Evolutionary conservation across 2,113 vertebrate species (phyloP).

Genomic region (Esox niger): DNA sequence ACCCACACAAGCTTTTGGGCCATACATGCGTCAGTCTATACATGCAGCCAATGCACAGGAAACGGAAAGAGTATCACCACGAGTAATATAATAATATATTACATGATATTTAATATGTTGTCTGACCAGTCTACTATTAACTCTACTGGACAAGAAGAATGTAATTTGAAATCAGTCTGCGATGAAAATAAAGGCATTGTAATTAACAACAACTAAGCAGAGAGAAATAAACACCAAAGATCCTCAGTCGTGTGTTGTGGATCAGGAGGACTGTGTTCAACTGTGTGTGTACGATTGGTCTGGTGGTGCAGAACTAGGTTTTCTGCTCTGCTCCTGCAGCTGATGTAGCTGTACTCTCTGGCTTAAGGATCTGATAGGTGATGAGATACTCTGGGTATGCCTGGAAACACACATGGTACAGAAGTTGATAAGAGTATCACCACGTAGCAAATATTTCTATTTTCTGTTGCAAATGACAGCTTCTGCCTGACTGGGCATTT

Average conservation of each 20-base stretch:
- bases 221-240: constrained; percentile 25
- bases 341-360: constrained; percentile 87
- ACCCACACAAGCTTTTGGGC: constrained; percentile 57
- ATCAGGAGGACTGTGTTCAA: constrained; percentile 36
- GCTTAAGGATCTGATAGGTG: constrained; percentile 97
- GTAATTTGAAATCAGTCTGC: constrained; percentile 44
- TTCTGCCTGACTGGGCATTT: too few species aligned
- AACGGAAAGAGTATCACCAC: constrained; percentile 42
- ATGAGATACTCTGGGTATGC: constrained; percentile 99
- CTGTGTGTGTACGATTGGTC: constrained; percentile 31
- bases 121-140: constrained; percentile 52
- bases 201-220: constrained; percentile 40
- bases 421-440: not conserved
- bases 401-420: constrained; percentile 56
- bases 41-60: constrained; percentile 61
- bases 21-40: constrained; percentile 58
- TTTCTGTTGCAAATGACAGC: too few species aligned
- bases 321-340: constrained; percentile 90
- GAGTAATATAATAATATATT: constrained; percentile 39
- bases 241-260: constrained; percentile 30
- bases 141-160: constrained; percentile 49
- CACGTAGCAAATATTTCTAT: too few species aligned
- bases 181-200: constrained; percentile 46
- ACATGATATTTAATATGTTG: constrained; percentile 48
- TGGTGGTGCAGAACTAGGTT: constrained; percentile 79